Evolutionary conservation across 1,140 invertebrate species (phyloP), one percentile per base, ranked within the genome.

Genomic region (Macrocentrus cingulum): DNA sequence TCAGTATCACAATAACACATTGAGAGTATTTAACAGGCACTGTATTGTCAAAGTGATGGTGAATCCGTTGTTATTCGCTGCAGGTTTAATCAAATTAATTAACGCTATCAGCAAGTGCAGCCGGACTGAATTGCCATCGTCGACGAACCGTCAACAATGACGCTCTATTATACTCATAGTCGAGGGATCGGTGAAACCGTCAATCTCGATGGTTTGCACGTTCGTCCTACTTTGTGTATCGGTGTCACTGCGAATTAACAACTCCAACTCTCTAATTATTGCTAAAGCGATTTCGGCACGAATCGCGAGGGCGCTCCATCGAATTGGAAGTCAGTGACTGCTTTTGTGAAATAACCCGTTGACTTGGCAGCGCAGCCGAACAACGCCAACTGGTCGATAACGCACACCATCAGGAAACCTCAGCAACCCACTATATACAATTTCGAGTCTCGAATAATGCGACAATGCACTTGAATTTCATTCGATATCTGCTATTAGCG

Each of bases 361-460:
- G 39, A 62, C 60, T 57, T 61, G 58, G 39, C 18, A 42, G 63
- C 37, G 55, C 39, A 48, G 53, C 62, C 53, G 39, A 60, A 58
- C 60, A 49, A 67, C 49, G 48, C 61, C 56, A 60, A n/a, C 60
- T 59, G 64, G 59, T 70, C 68, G 66, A 69, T 68, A 69, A 36
- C 46, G 45, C 52, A 19, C 50, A 59, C 57, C 25, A n/a, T n/a
- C n/a, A 39, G 51, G 57, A 67, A 50, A 56, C 61, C 59, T 55
- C 49, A 58, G 56, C 39, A 58, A 60, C 53, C 57, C 57, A 59
- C 60, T 55, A 45, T 59, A 67, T 62, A 63, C 55, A 50, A 53
- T 58, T 25, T 39, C 57, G 42, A n/a, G 49, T 63, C 55, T 53
- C 58, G 25, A 61, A 61, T 55, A 61, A 53, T 53, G 42, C 50